Conservation (phyloP, 23 tunicate species). For the Botrylloides violaceus region DNA sequence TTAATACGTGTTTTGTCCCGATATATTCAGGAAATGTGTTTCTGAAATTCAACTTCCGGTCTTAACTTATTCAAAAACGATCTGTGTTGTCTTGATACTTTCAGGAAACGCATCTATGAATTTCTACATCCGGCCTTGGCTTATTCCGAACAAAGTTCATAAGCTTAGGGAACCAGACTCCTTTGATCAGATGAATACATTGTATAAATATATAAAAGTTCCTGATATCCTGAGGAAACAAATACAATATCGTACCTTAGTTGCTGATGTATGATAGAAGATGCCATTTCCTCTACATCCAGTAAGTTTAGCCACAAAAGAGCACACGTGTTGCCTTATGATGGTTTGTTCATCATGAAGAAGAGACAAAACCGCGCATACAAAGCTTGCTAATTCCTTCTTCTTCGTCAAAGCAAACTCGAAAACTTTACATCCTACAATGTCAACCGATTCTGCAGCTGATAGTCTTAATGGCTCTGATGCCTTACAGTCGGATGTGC, state of each 20-base stretch:
- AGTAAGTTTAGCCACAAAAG: conserved; percentile 21
- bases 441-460: conserved; percentile 23
- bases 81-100: too few species aligned
- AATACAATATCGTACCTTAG: conserved; percentile 4
- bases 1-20: too few species aligned
- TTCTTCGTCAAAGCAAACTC: not conserved
- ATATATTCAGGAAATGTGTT: too few species aligned
- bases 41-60: too few species aligned
- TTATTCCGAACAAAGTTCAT: too few species aligned
- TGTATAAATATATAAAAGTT: not conserved
- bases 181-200: too few species aligned
- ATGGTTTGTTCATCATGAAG: conserved; percentile 60
- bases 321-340: conserved; percentile 32
- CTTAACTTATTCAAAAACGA: too few species aligned
- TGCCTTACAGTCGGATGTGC: not conserved
- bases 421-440: conserved; percentile 19
- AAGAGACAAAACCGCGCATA: conserved; percentile 24
- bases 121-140: too few species aligned
- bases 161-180: too few species aligned
- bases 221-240: not conserved
- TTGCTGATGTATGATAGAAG: not conserved
- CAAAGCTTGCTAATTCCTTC: not conserved
- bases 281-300: not conserved
- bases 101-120: too few species aligned
- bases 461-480: conserved; percentile 43